Evolutionary conservation across 2,888 invertebrate genomes (phyloP).

Genomic region (Melitaea athalia): DNA sequence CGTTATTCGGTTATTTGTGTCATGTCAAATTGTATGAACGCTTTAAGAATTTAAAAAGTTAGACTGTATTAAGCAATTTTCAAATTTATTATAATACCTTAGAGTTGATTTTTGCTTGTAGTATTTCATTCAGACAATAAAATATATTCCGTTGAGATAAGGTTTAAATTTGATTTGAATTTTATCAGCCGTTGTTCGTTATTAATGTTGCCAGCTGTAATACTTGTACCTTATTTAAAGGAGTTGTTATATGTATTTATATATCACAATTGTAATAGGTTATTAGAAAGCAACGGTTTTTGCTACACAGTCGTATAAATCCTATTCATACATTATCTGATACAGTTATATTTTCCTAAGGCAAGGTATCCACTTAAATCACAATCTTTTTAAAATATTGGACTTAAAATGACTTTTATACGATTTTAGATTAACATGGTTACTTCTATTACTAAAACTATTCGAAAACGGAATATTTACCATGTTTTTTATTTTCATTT

Average conservation of each 20-base stretch:
- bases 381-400: too few relatives aligned
- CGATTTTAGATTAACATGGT: too few relatives aligned
- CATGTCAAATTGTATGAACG: neutral
- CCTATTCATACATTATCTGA: too few relatives aligned
- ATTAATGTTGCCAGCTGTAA: constrained; percentile 4
- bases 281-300: too few relatives aligned
- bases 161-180: constrained; percentile 22
- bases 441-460: too few relatives aligned
- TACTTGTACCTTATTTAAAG: neutral
- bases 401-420: too few relatives aligned
- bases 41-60: neutral
- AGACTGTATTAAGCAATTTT: neutral
- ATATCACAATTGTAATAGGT: too few relatives aligned
- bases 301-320: too few relatives aligned
- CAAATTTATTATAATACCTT: neutral
- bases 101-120: neutral
- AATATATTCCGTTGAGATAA: constrained; percentile 30
- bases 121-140: neutral
- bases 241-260: neutral
- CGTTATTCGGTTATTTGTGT: neutral
- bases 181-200: constrained; percentile 8
- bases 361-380: neutral
- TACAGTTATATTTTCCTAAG: too few relatives aligned
- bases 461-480: too few relatives aligned
- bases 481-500: too few relatives aligned